Percentiles rank a stretch among this genome's conserved stretches.
Conservation (phyloP, 37 sponge, comb jelly and placozoan genomes). For the Petrosia ficiformis region DNA sequence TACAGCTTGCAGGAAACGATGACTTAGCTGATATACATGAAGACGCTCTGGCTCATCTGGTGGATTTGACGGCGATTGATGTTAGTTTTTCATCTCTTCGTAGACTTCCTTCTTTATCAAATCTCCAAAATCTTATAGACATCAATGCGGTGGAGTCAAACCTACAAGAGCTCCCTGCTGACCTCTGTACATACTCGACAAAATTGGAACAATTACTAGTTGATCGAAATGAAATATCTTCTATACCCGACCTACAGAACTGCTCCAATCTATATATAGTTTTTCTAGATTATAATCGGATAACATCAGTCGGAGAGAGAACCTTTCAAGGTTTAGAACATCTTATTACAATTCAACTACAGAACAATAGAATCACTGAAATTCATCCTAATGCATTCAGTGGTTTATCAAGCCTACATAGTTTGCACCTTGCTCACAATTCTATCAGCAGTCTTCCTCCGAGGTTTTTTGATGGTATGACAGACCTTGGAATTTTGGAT, state of each 20-base stretch:
- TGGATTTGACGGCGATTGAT: slow-evolving; percentile 6
- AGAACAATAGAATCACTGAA: slow-evolving; percentile 28
- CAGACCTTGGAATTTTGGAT: background rate
- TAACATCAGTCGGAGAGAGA: background rate
- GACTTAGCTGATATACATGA: slow-evolving; percentile 1
- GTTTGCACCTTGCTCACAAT: slow-evolving; percentile 8
- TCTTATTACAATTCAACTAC: slow-evolving; percentile 8
- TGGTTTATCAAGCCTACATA: background rate
- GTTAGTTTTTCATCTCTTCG: slow-evolving; percentile 1
- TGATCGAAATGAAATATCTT: background rate
- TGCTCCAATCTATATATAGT: slow-evolving; percentile 6
- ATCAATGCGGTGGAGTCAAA: slow-evolving; percentile 8
- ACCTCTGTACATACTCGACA: slow-evolving; percentile 17
- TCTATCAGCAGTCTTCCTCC: background rate
- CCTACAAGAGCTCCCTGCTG: slow-evolving; percentile 27
- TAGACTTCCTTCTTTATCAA: slow-evolving; percentile 23
- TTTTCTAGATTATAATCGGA: background rate
- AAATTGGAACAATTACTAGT: slow-evolving; percentile 5
- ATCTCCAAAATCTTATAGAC: slow-evolving; percentile 1
- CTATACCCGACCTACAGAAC: slow-evolving; percentile 9
- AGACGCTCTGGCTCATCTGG: slow-evolving; percentile 17
- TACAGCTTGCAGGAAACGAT: slow-evolving; percentile 4
- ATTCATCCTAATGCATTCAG: slow-evolving; percentile 27
- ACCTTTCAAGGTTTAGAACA: background rate
- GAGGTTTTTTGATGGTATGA: background rate